Percentiles rank a stretch among this genome's conserved stretches.
phyloP scores from a whole-genome alignment of 2,888 invertebrate genomes.

The Slavum lentiscoides region DNA sequence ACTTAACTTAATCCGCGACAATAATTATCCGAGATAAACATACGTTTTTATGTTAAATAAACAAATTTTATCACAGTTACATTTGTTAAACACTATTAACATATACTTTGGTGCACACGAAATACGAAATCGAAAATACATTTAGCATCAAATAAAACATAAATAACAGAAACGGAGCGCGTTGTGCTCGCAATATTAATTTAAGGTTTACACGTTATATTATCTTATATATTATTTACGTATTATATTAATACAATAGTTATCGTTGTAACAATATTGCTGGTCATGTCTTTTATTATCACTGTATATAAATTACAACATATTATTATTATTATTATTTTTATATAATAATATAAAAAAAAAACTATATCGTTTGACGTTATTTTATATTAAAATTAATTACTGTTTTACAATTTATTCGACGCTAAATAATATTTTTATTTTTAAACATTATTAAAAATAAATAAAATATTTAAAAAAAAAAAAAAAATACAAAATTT shows the following conservation, averaged over 20 bases:
- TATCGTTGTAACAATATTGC: too few relatives aligned
- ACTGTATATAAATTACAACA: too few relatives aligned
- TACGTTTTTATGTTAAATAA: slow-evolving; percentile 21
- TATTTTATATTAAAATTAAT: too few relatives aligned
- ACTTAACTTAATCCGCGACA: slow-evolving; percentile 18
- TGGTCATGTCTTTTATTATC: too few relatives aligned
- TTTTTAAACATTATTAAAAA: not conserved
- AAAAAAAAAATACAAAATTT: not conserved
- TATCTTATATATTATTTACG: not conserved
- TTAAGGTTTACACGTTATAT: not conserved
- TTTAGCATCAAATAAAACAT: slow-evolving; percentile 37
- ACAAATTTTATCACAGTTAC: slow-evolving; percentile 45
- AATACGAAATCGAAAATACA: slow-evolving; percentile 11
- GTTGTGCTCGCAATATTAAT: not conserved
- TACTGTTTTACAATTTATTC: not conserved
- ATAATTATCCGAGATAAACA: not conserved
- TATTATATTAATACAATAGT: not conserved
- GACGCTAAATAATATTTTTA: slow-evolving; percentile 16
- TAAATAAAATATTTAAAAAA: slow-evolving; percentile 1
- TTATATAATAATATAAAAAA: too few relatives aligned
- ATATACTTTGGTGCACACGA: slow-evolving; percentile 36
- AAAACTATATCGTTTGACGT: too few relatives aligned
- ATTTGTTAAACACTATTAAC: slow-evolving; percentile 38
- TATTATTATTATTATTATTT: too few relatives aligned
- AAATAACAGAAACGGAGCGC: not conserved